These are phyloP conservation scores for Drosophila insularis DNA, from an alignment of 1,140 invertebrate species.

Conservation along the genomic window DNA sequence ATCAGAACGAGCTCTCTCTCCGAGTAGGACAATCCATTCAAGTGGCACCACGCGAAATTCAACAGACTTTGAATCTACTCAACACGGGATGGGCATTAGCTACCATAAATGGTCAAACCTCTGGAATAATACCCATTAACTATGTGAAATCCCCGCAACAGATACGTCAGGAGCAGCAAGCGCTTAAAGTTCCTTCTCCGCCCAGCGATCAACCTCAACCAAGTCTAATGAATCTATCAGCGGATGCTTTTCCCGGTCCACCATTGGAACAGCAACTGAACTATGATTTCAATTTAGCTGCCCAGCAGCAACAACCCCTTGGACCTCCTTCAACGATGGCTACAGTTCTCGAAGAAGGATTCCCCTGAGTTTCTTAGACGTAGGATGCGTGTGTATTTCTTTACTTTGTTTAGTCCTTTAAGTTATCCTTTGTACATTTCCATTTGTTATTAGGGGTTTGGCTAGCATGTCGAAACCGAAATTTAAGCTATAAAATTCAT, in stretches of 20 bases:
- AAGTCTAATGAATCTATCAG: slow-evolving; percentile 65
- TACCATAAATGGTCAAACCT: slow-evolving; percentile 86
- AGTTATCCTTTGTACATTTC: slow-evolving; percentile 53
- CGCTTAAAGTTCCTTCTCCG: slow-evolving; percentile 20
- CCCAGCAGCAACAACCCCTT: slow-evolving; percentile 57
- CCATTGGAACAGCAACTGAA: slow-evolving; percentile 62
- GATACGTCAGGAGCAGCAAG: slow-evolving; percentile 58
- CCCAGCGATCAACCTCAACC: slow-evolving; percentile 43
- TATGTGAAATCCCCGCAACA: slow-evolving; percentile 86
- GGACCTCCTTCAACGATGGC: slow-evolving; percentile 59
- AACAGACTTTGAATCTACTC: slow-evolving; percentile 86
- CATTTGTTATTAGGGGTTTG: slow-evolving; percentile 21
- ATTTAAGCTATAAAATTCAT: background rate
- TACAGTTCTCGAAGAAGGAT: slow-evolving; percentile 52
- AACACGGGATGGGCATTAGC: slow-evolving; percentile 90
- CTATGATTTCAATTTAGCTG: slow-evolving; percentile 67
- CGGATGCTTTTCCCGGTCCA: slow-evolving; percentile 59
- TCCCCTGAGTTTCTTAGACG: slow-evolving; percentile 31
- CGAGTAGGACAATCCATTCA: slow-evolving; percentile 89
- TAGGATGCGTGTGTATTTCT: no score
- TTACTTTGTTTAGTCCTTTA: slow-evolving; percentile 34
- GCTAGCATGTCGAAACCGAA: slow-evolving; percentile 1
- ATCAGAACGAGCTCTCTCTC: slow-evolving; percentile 90
- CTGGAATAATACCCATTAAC: slow-evolving; percentile 91
- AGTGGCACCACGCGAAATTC: slow-evolving; percentile 92